Conservation (phyloP, 2,888 invertebrate species). For the Pinctada fucata region DNA sequence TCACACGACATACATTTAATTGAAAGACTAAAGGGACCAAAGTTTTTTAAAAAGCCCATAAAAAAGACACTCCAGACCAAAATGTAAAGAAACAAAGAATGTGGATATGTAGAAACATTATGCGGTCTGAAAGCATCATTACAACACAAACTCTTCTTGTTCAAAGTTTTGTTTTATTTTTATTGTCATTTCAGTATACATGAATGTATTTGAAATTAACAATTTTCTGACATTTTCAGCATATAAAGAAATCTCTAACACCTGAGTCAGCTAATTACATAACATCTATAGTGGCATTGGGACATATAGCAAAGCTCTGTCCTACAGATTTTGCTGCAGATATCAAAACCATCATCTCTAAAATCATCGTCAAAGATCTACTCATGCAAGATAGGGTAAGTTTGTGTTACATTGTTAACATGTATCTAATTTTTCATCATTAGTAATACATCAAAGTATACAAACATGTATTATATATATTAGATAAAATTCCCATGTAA, state of each 20-base stretch:
- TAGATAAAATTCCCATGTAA: neutral
- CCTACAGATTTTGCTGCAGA: constrained; percentile 92
- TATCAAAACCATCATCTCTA: constrained; percentile 95
- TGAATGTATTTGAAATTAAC: neutral
- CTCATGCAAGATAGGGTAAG: constrained; percentile 82
- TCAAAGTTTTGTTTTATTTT: neutral
- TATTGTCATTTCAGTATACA: neutral
- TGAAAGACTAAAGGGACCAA: no score
- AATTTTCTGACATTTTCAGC: constrained; percentile 61
- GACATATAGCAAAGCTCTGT: constrained; percentile 94
- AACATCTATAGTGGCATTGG: constrained; percentile 94
- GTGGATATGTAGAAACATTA: no score
- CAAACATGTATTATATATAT: neutral
- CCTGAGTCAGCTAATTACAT: constrained; percentile 85
- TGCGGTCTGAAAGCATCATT: no score
- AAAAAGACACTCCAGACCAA: no score
- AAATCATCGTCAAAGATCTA: constrained; percentile 94
- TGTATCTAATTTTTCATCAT: neutral
- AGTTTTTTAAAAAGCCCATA: no score
- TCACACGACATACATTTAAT: no score
- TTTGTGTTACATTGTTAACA: neutral
- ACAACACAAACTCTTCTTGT: no score
- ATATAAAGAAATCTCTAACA: constrained; percentile 79
- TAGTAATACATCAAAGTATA: neutral
- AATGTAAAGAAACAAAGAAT: no score